These are phyloP conservation scores for Cyclophora punctaria DNA, from an alignment of 2,888 invertebrate species.

Conservation along the genomic window DNA sequence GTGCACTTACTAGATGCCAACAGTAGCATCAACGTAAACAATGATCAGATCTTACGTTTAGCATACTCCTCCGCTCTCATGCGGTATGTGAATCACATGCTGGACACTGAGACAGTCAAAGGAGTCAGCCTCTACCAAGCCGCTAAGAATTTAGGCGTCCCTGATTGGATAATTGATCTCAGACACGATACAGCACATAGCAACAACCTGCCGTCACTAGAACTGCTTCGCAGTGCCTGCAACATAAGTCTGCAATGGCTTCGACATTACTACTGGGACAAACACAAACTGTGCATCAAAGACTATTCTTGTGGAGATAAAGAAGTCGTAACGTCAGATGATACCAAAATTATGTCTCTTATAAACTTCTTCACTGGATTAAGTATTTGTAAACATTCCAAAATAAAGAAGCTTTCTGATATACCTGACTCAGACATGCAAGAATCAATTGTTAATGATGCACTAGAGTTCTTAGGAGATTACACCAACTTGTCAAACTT, in stretches of 20 bases:
- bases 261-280: constrained; percentile 78
- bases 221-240: constrained; percentile 77
- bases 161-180: constrained; percentile 86
- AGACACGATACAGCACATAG: constrained; percentile 87
- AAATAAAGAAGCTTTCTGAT: constrained; percentile 51
- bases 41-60: constrained; percentile 67
- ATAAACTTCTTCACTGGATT: constrained; percentile 55
- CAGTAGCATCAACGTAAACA: constrained; percentile 26
- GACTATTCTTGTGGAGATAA: constrained; percentile 52
- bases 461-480: constrained; percentile 46
- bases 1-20: constrained; percentile 56
- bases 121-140: constrained; percentile 72
- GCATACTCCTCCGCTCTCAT: constrained; percentile 79
- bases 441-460: constrained; percentile 51
- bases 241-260: constrained; percentile 81
- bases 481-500: constrained; percentile 43
- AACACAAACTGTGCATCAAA: constrained; percentile 64
- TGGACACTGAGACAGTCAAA: constrained; percentile 71
- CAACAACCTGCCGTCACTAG: constrained; percentile 78
- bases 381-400: constrained; percentile 52
- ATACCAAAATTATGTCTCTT: constrained; percentile 41
- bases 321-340: constrained; percentile 28
- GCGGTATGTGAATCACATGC: constrained; percentile 79
- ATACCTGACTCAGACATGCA: constrained; percentile 47
- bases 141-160: constrained; percentile 79